Base-by-base conservation (phyloP, 2,113 vertebrate genomes). In the Motacilla alba region DNA sequence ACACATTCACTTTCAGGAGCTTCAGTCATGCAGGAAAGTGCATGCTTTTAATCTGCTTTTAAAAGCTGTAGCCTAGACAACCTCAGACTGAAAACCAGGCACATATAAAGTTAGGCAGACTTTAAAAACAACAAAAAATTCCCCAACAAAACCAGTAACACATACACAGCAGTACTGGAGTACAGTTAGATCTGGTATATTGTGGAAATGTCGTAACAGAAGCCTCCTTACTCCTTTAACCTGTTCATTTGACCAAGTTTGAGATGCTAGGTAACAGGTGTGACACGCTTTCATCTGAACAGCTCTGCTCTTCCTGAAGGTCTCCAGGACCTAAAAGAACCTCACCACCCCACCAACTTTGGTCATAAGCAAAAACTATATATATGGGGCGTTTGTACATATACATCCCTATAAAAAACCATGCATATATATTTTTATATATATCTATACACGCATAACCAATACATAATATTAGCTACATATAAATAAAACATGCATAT, bases 371-470 rank as follows among this genome's bases (percentile, higher is more conserved):
- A 27, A 22, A 72, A 79, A 10, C 10, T 9, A 28, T 3, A 0
- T 55, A 37, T 21, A n/a, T 41, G 28, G 8, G 22, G 6, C 2
- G 5, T 12, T 43, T 56, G 24, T 11, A 37, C 27, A 39, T 44
- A 23, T 13, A 85, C 0, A 79, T 0, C 3, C 15, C 35, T 33
- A 53, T n/a, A 37, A 27, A 59, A 73, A 33, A 7, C 7, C 56
- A 24, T 15, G 21, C 10, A 35, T 4, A 52, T 22, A 31, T 5
- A 35, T 28, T 16, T 27, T 16, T 15, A 50, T 19, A 53, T 30
- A 53, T 5, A 46, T 9, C 16, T 4, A 37, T 3, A 37, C 2
- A 35, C 2, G 46, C 3, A 68, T 6, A 26, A 15, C 4, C 9
- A 21, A 44, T n/a, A 44, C 2, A 4, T 20, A 75, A 52, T 35